Base-by-base conservation (phyloP, 2,797 vertebrate genomes). In the Myripristis murdjan region DNA sequence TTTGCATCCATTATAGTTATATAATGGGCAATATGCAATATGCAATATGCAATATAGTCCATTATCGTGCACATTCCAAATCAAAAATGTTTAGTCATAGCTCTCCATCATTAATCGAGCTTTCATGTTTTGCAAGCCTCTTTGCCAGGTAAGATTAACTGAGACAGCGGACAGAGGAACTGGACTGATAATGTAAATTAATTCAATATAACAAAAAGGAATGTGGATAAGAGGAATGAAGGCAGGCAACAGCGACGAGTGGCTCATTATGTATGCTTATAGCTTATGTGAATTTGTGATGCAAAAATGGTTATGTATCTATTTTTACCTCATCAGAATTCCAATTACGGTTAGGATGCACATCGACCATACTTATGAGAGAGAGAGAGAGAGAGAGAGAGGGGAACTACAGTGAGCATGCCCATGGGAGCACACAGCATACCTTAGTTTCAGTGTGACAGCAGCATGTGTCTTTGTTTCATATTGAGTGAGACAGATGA, bases 401-500 rank as follows among this genome's bases (percentile, higher is more conserved):
- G 10, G 44, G 37, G 7, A 2, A 37, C 37, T 28, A 57, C 26
- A 37, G 55, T 35, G 55, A 20, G 33, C 9, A 31, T 35, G 55
- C 31, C 6, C n/a, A 23, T 6, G 37, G 9, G 26, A 18, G 7
- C 9, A 26, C 28, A 31, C 6, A 51, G 20, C 12, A 33, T 15
- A 41, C 18, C 43, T 41, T 39, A 39, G 37, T 39, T 39, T 14
- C 12, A 39, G 12, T 39, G 33, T 23, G 44, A 24, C n/a, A 16
- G 15, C 37, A 47, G 43, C 23, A 6, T 24, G 24, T 28, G 23
- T 9, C 39, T 23, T 39, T 39, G 23, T 43, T 39, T 43, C 12
- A 46, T 12, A 28, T 14, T 41, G 57, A 60, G 57, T 39, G 37
- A 39, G 37, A 60, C 10, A 60, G 37, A 24, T 20, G 43, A 23